phyloP scores from a whole-genome alignment of 2,113 vertebrate genomes.

The Periophthalmodon schlosseri region DNA sequence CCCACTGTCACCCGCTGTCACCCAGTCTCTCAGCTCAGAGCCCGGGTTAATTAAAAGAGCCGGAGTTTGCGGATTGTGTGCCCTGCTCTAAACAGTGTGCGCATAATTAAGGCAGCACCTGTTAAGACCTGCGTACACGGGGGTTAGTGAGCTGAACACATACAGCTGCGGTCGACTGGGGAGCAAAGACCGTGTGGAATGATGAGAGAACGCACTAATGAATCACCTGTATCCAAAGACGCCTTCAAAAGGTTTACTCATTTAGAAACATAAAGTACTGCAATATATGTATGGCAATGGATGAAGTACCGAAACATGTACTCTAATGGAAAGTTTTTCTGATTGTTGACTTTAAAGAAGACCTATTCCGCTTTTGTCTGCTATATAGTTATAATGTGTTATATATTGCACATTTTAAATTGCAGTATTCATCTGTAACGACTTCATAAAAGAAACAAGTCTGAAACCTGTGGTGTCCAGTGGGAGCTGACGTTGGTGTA shows the following conservation, averaged over 20 bases:
- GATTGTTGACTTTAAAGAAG: too few species aligned
- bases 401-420: too few species aligned
- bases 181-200: conserved; percentile 34
- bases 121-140: conserved; percentile 57
- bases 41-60: conserved; percentile 73
- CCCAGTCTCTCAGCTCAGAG: conserved; percentile 51
- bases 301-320: too few species aligned
- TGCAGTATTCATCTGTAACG: too few species aligned
- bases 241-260: not conserved
- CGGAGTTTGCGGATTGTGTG: conserved; percentile 29
- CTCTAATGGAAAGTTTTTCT: too few species aligned
- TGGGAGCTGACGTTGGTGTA: too few species aligned
- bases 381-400: too few species aligned
- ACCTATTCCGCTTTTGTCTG: too few species aligned
- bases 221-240: conserved; percentile 24
- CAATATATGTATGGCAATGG: too few species aligned
- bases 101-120: conserved; percentile 77
- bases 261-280: not conserved
- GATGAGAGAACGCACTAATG: conserved; percentile 25
- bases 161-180: conserved; percentile 19
- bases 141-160: conserved; percentile 38
- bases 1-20: conserved; percentile 35
- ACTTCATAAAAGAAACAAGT: too few species aligned
- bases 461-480: too few species aligned
- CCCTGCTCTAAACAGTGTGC: conserved; percentile 40